Evolutionary conservation across 2,797 vertebrate species (phyloP).

Genomic region (Ctenosaura bakeri): DNA sequence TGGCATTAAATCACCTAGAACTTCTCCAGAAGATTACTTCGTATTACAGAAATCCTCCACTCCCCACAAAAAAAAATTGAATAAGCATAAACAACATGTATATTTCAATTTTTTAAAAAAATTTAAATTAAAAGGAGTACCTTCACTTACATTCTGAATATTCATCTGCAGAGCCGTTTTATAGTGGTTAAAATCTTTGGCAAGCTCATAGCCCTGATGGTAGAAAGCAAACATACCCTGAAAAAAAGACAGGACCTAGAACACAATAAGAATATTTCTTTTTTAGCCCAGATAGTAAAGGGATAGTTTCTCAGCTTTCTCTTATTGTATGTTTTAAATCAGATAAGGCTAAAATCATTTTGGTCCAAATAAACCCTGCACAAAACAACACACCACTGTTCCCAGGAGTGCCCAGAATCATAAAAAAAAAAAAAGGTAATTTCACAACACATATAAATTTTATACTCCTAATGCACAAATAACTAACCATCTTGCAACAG

Average conservation of each 20-base stretch:
- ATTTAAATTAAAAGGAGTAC: neutral
- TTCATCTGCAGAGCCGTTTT: slow-evolving; percentile 96
- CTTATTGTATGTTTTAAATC: neutral
- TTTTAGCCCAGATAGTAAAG: slow-evolving; percentile 37
- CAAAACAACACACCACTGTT: neutral
- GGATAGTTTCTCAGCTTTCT: neutral
- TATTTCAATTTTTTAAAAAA: neutral
- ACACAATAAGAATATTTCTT: slow-evolving; percentile 43
- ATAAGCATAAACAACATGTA: neutral
- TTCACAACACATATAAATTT: too few relatives aligned
- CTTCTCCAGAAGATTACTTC: neutral
- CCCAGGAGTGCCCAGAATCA: too few relatives aligned
- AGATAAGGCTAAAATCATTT: neutral
- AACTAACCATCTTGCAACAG: neutral
- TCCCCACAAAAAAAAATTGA: neutral
- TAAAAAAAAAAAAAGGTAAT: too few relatives aligned
- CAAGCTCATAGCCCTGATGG: slow-evolving; percentile 97
- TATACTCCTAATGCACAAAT: too few relatives aligned
- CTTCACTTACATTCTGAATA: slow-evolving; percentile 94
- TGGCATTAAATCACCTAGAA: slow-evolving; percentile 68
- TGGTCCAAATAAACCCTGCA: neutral
- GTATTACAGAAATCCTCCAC: neutral
- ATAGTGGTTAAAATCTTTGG: slow-evolving; percentile 98
- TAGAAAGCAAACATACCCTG: slow-evolving; percentile 99
- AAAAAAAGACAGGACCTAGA: slow-evolving; percentile 97